These are phyloP conservation scores for Gephyroberyx darwinii DNA, from an alignment of 2,797 vertebrate species.

Conservation along the genomic window DNA sequence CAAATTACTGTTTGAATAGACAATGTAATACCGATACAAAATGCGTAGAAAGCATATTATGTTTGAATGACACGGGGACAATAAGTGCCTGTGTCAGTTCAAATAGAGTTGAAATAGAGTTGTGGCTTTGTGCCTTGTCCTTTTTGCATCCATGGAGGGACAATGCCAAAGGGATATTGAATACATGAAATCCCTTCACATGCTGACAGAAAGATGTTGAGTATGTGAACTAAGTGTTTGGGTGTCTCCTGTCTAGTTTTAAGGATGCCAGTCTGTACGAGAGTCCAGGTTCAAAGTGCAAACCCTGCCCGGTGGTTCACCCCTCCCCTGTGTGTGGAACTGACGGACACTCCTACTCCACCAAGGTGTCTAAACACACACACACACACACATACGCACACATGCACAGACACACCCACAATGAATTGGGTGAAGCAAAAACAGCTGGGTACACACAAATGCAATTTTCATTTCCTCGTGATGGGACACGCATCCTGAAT, in stretches of 20 bases:
- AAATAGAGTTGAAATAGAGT: not conserved
- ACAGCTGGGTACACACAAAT: not conserved
- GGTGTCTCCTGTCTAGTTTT: conserved; percentile 79
- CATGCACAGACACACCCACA: not conserved
- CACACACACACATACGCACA: conserved; percentile 1
- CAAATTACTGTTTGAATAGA: conserved; percentile 43
- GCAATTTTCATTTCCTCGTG: conserved; percentile 45
- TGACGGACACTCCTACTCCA: conserved; percentile 92
- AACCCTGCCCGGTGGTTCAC: conserved; percentile 88
- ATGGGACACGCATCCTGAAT: conserved; percentile 35
- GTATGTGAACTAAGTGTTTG: conserved; percentile 12
- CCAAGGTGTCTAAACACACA: conserved; percentile 81
- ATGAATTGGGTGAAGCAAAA: not conserved
- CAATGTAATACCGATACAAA: conserved; percentile 18
- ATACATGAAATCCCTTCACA: no score
- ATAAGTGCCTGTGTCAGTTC: not conserved
- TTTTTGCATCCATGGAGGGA: no score
- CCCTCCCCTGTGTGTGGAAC: conserved; percentile 91
- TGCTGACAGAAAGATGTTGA: not conserved
- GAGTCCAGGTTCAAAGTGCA: conserved; percentile 87
- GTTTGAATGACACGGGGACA: conserved; percentile 3
- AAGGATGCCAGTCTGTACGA: conserved; percentile 88
- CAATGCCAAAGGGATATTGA: no score
- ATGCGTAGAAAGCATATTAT: conserved; percentile 7
- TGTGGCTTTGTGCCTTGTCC: not conserved